Percentiles rank a stretch among this genome's conserved stretches.
phyloP scores from a whole-genome alignment of 53 echinoderm and acorn worm species.

The Luidia sarsii region DNA sequence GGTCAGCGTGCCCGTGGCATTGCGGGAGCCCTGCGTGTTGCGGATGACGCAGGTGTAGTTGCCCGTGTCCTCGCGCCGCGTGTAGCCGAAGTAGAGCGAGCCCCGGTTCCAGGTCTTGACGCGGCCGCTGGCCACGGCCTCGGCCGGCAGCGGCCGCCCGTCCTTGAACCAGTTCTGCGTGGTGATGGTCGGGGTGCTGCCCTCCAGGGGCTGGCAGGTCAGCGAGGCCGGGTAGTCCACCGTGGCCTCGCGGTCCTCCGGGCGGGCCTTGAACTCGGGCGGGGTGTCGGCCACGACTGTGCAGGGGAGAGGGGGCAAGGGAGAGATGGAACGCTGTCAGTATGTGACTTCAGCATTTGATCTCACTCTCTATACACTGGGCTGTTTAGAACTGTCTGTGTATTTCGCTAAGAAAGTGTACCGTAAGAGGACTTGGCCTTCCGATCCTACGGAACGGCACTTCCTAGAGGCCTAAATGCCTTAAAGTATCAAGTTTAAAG shows the following conservation, averaged over 20 bases:
- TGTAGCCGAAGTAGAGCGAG: slow-evolving; percentile 59
- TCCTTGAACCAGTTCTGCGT: slow-evolving; percentile 83
- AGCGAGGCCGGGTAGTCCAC: slow-evolving; percentile 56
- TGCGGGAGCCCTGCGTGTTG: slow-evolving; percentile 68
- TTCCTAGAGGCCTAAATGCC: too few relatives aligned
- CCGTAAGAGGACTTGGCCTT: too few relatives aligned
- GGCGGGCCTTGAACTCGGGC: slow-evolving; percentile 67
- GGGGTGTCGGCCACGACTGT: slow-evolving; percentile 69
- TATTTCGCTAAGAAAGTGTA: too few relatives aligned
- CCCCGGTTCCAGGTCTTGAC: slow-evolving; percentile 64
- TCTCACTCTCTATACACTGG: too few relatives aligned
- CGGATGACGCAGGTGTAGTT: slow-evolving; percentile 79
- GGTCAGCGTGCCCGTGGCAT: slow-evolving; percentile 53
- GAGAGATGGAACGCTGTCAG: too few relatives aligned
- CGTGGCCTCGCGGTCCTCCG: slow-evolving; percentile 53
- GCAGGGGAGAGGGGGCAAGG: too few relatives aligned
- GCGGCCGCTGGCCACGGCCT: slow-evolving; percentile 66
- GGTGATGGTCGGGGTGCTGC: slow-evolving; percentile 73
- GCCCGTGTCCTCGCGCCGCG: slow-evolving; percentile 78
- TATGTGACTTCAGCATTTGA: too few relatives aligned
- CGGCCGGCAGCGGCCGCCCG: slow-evolving; percentile 66
- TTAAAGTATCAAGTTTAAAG: too few relatives aligned
- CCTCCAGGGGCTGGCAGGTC: slow-evolving; percentile 63
- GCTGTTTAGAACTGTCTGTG: too few relatives aligned
- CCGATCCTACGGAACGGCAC: too few relatives aligned